A percentile compares a stretch with the other conserved stretches of the same genome.
These are phyloP conservation scores for Archips xylosteana DNA, from an alignment of 2,888 invertebrate genomes.

Conservation along the genomic window DNA sequence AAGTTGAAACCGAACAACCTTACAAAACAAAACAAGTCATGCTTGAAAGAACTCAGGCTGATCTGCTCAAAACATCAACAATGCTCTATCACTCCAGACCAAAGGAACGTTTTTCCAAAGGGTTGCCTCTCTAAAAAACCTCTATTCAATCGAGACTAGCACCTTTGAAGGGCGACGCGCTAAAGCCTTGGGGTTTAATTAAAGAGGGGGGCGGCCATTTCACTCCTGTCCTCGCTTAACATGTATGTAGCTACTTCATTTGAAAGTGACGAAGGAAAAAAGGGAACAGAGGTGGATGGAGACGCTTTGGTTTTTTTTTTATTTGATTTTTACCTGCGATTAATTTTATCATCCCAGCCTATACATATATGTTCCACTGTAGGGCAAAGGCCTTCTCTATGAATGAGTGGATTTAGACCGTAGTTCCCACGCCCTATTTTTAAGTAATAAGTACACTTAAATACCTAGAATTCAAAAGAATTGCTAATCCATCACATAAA, in stretches of 20 bases:
- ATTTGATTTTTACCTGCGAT: background rate
- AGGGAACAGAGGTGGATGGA: constrained; percentile 69
- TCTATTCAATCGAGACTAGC: constrained; percentile 58
- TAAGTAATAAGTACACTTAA: too few relatives aligned
- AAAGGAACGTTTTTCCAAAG: constrained; percentile 11
- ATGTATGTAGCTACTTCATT: constrained; percentile 80
- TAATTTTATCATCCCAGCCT: too few relatives aligned
- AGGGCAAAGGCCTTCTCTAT: too few relatives aligned
- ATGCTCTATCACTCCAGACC: background rate
- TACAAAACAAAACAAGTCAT: background rate
- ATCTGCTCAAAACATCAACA: constrained; percentile 7
- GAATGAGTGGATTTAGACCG: too few relatives aligned
- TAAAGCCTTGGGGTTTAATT: constrained; percentile 84
- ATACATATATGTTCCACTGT: too few relatives aligned
- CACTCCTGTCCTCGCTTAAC: constrained; percentile 73
- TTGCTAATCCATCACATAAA: too few relatives aligned
- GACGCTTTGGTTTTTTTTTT: constrained; percentile 42
- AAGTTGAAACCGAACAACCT: too few relatives aligned
- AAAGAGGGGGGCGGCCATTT: constrained; percentile 72
- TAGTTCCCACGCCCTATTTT: too few relatives aligned
- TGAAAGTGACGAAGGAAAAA: constrained; percentile 73
- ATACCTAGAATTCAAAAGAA: too few relatives aligned
- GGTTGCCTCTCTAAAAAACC: constrained; percentile 43
- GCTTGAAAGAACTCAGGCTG: background rate
- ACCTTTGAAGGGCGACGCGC: constrained; percentile 72